Percentiles rank a stretch among this genome's conserved stretches.
phyloP scores from a whole-genome alignment of 2,113 vertebrate species.

The Amphilophus citrinellus region DNA sequence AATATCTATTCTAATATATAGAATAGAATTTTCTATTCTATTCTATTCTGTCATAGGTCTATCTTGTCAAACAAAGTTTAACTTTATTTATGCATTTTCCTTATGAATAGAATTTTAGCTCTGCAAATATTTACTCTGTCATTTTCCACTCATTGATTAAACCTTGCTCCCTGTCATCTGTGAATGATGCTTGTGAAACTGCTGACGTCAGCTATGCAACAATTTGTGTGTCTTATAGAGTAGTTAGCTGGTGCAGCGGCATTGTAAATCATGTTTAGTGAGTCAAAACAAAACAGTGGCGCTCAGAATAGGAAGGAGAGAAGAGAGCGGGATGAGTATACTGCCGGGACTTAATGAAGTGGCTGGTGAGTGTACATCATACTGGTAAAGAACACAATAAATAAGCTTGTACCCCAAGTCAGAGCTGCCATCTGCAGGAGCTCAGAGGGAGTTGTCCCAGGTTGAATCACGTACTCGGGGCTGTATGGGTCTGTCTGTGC shows the following conservation, averaged over 20 bases:
- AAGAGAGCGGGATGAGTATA: background rate
- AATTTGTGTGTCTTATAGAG: background rate
- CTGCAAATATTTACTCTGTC: no score
- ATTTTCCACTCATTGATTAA: no score
- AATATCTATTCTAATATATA: no score
- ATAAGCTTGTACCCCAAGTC: conserved; percentile 86
- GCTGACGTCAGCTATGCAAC: background rate
- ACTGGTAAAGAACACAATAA: background rate
- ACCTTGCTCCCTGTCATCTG: no score
- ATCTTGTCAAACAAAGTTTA: background rate
- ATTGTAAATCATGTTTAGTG: background rate
- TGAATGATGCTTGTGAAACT: no score
- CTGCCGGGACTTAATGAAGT: background rate
- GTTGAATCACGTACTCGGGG: conserved; percentile 84
- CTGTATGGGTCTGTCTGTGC: conserved; percentile 93
- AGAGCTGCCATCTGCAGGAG: conserved; percentile 89
- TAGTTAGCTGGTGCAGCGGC: background rate
- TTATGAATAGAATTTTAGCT: background rate
- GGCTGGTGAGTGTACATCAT: background rate
- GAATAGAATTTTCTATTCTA: no score
- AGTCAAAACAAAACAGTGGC: background rate
- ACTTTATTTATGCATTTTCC: background rate
- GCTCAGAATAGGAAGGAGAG: background rate
- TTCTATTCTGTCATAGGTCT: background rate
- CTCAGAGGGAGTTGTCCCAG: conserved; percentile 86